Evolutionary conservation across 2,888 invertebrate species (phyloP), one percentile per base, ranked within the genome.

Genomic region (Drosophila suboccidentalis): DNA sequence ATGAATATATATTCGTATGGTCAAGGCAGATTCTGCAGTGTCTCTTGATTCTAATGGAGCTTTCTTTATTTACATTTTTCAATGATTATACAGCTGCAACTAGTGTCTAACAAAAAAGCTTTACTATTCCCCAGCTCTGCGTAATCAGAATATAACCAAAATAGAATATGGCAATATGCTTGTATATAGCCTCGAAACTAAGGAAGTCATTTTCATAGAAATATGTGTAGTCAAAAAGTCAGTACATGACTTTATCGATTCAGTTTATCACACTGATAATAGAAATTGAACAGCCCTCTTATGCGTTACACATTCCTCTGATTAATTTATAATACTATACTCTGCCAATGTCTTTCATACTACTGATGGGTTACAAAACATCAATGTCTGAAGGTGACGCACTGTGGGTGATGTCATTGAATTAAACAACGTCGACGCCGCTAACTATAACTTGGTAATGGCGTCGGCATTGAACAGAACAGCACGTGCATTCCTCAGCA

Each of bases 321-420:
- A 41, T 46, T 5, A 46, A 15, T 46, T 26, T 46, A 29, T 22
- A 13, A 44, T 44, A 10, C 41, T 26, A 26, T 26, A 43, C 4
- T 44, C 19, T 32, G 5, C 3, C 9, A 38, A 51, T 41, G 10
- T 53, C 29, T 53, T 53, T 44, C 4, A 19, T 44, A 34, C 15
- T 38, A 13, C 13, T 22, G 5, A 43, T 41, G 10, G 17, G 41
- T 64, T 62, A 73, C 60, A 62, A 47, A 46, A 50, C 13, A 49
- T 19, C n/a, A 10, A 46, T 36, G 34, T 54, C 49, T 49, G 68
- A 71, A 71, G 68, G 66, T 79, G 79, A 75, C 73, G 72, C 75
- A 71, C 41, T 61, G 39, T 51, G 32, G 73, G 61, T 84, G 84
- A 84, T 81, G 83, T 86, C 86, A 84, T 82, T 75, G 71, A 61